Percentiles rank a stretch among this genome's conserved stretches.
Evolutionary conservation across 2,797 vertebrate genomes (phyloP).

Genomic region (Gymnocypris eckloni): DNA sequence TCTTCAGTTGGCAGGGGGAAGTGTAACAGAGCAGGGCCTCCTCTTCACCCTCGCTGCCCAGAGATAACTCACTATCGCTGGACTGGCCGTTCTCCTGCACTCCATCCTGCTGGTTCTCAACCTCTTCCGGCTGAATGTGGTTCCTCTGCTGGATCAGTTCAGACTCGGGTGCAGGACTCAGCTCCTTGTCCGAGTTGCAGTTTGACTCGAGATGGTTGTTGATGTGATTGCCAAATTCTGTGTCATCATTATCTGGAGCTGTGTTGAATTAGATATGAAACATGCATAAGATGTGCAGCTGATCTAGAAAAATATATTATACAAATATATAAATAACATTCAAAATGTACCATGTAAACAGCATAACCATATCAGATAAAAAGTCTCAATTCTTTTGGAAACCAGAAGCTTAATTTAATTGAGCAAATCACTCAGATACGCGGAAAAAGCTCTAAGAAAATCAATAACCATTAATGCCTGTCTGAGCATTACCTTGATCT

Average conservation of each 20-base stretch:
- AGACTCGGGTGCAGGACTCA: constrained; percentile 71
- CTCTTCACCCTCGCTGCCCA: constrained; percentile 71
- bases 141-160: constrained; percentile 67
- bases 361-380: not conserved
- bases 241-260: constrained; percentile 79
- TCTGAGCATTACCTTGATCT: constrained; percentile 86
- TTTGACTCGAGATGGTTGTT: constrained; percentile 76
- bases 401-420: not conserved
- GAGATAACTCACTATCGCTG: constrained; percentile 69
- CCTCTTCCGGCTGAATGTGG: constrained; percentile 68
- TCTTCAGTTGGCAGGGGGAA: constrained; percentile 84
- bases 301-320: constrained; percentile 76
- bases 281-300: constrained; percentile 81
- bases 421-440: not conserved
- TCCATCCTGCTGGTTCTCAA: constrained; percentile 21
- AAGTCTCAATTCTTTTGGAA: not conserved
- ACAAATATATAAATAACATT: not conserved
- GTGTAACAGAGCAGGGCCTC: constrained; percentile 73
- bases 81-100: constrained; percentile 73
- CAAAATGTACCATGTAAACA: not conserved
- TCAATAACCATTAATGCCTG: constrained; percentile 8
- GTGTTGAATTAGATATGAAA: constrained; percentile 33
- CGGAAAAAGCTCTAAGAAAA: not conserved
- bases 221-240: constrained; percentile 84
- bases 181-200: constrained; percentile 69